phyloP scores from a whole-genome alignment of 2,888 invertebrate genomes.

The Parochlus steinenii region DNA sequence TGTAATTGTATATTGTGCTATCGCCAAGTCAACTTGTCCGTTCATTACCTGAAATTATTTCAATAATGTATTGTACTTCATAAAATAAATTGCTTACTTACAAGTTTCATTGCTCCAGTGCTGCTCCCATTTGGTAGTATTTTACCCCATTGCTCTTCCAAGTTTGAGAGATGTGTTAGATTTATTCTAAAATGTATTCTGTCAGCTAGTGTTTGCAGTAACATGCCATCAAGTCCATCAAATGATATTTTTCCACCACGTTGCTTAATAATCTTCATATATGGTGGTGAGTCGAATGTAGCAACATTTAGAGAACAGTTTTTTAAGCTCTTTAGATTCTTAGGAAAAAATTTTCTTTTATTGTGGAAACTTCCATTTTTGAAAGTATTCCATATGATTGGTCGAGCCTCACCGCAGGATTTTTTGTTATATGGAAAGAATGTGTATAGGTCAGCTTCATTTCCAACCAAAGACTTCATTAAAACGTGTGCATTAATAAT shows the following conservation, averaged over 20 bases:
- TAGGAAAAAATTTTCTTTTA: not conserved
- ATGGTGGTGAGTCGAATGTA: slow-evolving; percentile 9
- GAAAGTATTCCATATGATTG: slow-evolving; percentile 1
- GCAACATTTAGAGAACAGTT: slow-evolving; percentile 6
- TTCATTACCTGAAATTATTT: no score
- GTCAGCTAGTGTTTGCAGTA: not conserved
- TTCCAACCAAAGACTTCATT: not conserved
- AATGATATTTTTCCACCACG: not conserved
- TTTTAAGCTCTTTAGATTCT: slow-evolving; percentile 1
- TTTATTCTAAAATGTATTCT: slow-evolving; percentile 8
- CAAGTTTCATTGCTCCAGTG: no score
- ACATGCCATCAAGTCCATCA: slow-evolving; percentile 2
- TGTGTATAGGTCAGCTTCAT: slow-evolving; percentile 1
- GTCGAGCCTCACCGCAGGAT: slow-evolving; percentile 5
- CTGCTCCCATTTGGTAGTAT: no score
- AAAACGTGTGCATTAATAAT: slow-evolving; percentile 3
- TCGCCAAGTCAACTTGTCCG: slow-evolving; percentile 3
- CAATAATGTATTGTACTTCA: no score
- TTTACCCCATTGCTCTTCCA: no score
- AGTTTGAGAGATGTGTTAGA: slow-evolving; percentile 4
- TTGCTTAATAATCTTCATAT: slow-evolving; percentile 6
- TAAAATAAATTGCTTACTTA: no score
- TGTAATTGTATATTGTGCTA: slow-evolving; percentile 8
- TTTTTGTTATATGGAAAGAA: slow-evolving; percentile 4
- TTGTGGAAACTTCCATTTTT: not conserved